A percentile compares a stretch with the other conserved stretches of the same genome.
Evolutionary conservation across 2,113 vertebrate species (phyloP).

Genomic region (Callorhinus ursinus): DNA sequence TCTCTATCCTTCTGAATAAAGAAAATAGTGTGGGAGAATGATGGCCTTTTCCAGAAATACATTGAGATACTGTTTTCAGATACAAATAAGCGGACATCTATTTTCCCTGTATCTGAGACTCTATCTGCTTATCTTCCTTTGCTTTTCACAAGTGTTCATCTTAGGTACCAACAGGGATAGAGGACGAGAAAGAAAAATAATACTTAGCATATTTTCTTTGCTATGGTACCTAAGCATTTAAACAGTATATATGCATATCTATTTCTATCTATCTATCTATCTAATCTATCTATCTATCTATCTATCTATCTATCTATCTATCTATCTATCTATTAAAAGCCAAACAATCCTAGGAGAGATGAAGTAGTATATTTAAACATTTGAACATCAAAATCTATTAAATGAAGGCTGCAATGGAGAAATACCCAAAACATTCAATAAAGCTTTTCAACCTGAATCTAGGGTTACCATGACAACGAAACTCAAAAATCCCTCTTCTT

Average conservation of each 20-base stretch:
- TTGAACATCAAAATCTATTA: slow-evolving; percentile 74
- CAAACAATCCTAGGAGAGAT: slow-evolving; percentile 29
- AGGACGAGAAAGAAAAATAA: slow-evolving; percentile 28
- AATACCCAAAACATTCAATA: slow-evolving; percentile 81
- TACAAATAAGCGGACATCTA: slow-evolving; percentile 13
- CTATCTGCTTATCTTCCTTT: slow-evolving; percentile 34
- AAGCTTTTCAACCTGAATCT: slow-evolving; percentile 77
- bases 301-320: too few species aligned
- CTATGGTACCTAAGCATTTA: background rate
- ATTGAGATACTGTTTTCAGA: background rate
- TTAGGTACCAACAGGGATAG: slow-evolving; percentile 11
- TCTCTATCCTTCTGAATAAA: slow-evolving; percentile 7
- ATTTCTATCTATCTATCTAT: too few species aligned
- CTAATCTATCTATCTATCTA: too few species aligned
- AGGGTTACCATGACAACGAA: slow-evolving; percentile 77
- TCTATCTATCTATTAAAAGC: background rate
- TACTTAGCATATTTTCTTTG: slow-evolving; percentile 56
- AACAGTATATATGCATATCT: background rate
- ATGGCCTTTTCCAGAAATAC: background rate
- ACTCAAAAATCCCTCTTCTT: slow-evolving; percentile 74
- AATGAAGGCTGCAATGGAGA: slow-evolving; percentile 67
- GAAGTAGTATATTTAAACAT: slow-evolving; percentile 72
- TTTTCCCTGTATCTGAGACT: slow-evolving; percentile 7
- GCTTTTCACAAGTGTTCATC: slow-evolving; percentile 50
- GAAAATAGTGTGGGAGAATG: background rate